phyloP scores from a whole-genome alignment of 1,140 invertebrate genomes.

The Harpegnathos saltator region DNA sequence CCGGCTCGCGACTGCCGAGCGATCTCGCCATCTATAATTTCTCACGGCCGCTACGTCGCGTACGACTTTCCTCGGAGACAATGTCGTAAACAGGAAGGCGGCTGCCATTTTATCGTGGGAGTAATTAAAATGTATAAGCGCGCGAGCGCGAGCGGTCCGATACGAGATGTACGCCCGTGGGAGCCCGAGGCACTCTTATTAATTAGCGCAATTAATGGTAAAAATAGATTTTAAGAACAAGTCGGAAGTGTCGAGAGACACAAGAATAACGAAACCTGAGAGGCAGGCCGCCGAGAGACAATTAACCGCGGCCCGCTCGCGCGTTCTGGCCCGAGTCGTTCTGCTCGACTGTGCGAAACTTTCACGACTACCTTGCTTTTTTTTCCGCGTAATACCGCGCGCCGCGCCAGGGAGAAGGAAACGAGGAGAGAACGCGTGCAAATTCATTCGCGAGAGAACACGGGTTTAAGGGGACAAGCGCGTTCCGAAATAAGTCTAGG shows the following conservation, averaged over 20 bases:
- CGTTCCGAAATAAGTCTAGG: conserved; percentile 20
- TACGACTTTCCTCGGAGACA: conserved; percentile 11
- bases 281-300: conserved; percentile 54
- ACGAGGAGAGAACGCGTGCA: conserved; percentile 51
- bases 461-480: conserved; percentile 34
- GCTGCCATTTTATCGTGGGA: conserved; percentile 21
- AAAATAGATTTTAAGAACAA: conserved; percentile 50
- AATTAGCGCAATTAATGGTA: conserved; percentile 51
- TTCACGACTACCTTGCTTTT: conserved; percentile 63
- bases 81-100: conserved; percentile 43
- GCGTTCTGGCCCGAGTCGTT: conserved; percentile 49
- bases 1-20: not conserved
- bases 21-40: conserved; percentile 31
- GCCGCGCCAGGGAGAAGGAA: not conserved
- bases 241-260: conserved; percentile 45
- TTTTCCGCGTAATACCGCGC: conserved; percentile 44
- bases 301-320: conserved; percentile 57
- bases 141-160: conserved; percentile 3
- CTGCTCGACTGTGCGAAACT: conserved; percentile 67
- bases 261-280: conserved; percentile 63
- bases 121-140: conserved; percentile 39
- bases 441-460: conserved; percentile 52
- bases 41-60: not conserved
- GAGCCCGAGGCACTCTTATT: conserved; percentile 32
- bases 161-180: not conserved